A percentile compares a stretch with the other conserved stretches of the same genome.
Conservation (phyloP, 2,888 invertebrate genomes). For the Mesorhabditis spiculigera region DNA sequence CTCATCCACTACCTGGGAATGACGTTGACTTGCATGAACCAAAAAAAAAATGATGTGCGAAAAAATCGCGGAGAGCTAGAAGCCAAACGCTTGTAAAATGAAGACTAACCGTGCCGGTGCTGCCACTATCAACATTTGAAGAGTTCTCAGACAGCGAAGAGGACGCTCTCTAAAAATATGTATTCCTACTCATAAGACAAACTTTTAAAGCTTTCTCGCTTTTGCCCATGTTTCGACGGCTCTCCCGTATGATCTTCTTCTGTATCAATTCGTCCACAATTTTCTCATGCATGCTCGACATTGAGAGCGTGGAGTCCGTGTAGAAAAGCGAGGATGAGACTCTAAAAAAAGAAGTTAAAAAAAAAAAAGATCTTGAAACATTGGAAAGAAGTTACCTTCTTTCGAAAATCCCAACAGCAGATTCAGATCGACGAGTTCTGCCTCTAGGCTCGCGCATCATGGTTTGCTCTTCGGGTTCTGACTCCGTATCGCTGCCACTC, state of each 20-base stretch:
- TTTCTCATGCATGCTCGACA: slow-evolving; percentile 20
- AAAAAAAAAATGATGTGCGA: not conserved
- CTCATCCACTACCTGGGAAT: not conserved
- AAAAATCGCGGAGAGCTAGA: not conserved
- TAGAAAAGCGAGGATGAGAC: not conserved
- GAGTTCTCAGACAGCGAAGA: not conserved
- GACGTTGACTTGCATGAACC: not conserved
- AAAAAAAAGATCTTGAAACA: not conserved
- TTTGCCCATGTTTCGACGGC: too few species aligned
- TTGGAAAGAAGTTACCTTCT: not conserved
- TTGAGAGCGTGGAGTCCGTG: not conserved
- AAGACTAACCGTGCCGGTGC: not conserved
- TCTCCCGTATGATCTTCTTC: slow-evolving; percentile 17
- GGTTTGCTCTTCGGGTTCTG: not conserved
- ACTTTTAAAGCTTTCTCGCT: not conserved
- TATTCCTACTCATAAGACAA: too few species aligned
- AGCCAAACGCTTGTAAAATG: too few species aligned
- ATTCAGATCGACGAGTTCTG: not conserved
- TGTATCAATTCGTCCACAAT: slow-evolving; percentile 33
- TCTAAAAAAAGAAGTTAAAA: not conserved
- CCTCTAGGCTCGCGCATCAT: not conserved
- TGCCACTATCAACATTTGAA: not conserved
- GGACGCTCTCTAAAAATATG: not conserved
- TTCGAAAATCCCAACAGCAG: not conserved
- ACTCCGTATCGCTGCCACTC: not conserved